These are phyloP conservation scores for Toxostoma redivivum DNA, from an alignment of 2,113 vertebrate species.

Conservation along the genomic window DNA sequence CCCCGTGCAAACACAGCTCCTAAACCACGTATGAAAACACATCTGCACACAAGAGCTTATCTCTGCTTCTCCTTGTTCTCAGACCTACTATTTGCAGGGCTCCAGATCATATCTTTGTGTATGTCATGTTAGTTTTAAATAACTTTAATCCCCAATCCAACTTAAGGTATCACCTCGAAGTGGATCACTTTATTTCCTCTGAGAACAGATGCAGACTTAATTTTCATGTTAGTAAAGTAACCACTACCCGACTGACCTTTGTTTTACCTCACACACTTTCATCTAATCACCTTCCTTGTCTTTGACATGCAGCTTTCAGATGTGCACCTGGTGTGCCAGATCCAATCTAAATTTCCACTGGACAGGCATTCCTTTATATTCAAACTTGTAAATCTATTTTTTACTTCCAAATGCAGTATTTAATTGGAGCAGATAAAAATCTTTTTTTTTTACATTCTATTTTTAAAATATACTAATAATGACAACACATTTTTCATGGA, in stretches of 20 bases:
- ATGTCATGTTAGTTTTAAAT: constrained; percentile 9
- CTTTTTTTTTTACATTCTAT: not conserved
- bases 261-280: constrained; percentile 43
- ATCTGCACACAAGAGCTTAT: not conserved
- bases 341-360: constrained; percentile 23
- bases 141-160: constrained; percentile 49
- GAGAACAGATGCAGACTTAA: constrained; percentile 10
- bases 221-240: constrained; percentile 26
- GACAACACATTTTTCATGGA: not conserved
- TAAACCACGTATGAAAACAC: not conserved
- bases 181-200: constrained; percentile 40
- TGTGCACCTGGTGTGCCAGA: not conserved
- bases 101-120: not conserved
- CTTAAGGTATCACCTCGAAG: constrained; percentile 36
- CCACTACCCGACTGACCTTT: constrained; percentile 57
- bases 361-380: constrained; percentile 6
- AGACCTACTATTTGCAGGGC: not conserved
- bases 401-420: not conserved
- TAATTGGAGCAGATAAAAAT: not conserved
- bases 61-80: not conserved
- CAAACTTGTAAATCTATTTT: constrained; percentile 27
- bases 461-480: not conserved
- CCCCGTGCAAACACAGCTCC: not conserved
- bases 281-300: constrained; percentile 33
- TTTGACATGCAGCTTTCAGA: not conserved